A percentile compares a stretch with the other conserved stretches of the same genome.
Evolutionary conservation across 2,888 invertebrate species (phyloP).

Genomic region (Drosophila emarginata): DNA sequence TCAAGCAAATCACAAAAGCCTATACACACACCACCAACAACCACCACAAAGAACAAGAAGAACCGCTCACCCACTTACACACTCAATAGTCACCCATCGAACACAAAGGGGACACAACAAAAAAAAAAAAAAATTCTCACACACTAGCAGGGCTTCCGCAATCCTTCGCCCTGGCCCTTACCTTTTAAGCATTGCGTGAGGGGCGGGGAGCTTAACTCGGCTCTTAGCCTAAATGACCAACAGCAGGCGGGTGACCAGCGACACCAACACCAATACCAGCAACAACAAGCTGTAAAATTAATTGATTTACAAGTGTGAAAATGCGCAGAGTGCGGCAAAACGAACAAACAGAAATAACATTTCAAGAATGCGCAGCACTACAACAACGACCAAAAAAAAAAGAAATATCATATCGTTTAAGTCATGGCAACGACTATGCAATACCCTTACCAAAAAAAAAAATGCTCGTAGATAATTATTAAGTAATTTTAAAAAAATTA

Average conservation of each 20-base stretch:
- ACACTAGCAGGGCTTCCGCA: constrained; percentile 64
- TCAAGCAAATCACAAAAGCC: constrained; percentile 68
- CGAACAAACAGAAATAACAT: constrained; percentile 11
- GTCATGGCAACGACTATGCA: constrained; percentile 11
- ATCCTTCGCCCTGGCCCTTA: constrained; percentile 11
- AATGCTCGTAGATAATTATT: too few species aligned
- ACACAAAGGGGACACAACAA: constrained; percentile 19
- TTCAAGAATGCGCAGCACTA: constrained; percentile 10
- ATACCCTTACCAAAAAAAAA: not conserved
- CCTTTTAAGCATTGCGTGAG: constrained; percentile 32
- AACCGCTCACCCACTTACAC: constrained; percentile 31
- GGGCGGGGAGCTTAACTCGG: constrained; percentile 60
- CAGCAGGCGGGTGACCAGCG: constrained; percentile 48
- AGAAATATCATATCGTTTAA: constrained; percentile 1
- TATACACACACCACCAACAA: constrained; percentile 47
- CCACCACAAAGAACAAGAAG: constrained; percentile 22
- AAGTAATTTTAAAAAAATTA: too few species aligned
- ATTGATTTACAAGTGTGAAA: constrained; percentile 78
- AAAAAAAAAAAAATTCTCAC: constrained; percentile 58
- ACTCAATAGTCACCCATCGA: not conserved
- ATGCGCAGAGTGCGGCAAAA: constrained; percentile 44
- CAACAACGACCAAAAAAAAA: constrained; percentile 10
- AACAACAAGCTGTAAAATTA: constrained; percentile 66
- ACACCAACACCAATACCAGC: constrained; percentile 22
- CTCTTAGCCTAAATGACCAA: constrained; percentile 72